A percentile compares a stretch with the other conserved stretches of the same genome.
Evolutionary conservation across 2,797 vertebrate species (phyloP).

Genomic region (Fringilla coelebs): DNA sequence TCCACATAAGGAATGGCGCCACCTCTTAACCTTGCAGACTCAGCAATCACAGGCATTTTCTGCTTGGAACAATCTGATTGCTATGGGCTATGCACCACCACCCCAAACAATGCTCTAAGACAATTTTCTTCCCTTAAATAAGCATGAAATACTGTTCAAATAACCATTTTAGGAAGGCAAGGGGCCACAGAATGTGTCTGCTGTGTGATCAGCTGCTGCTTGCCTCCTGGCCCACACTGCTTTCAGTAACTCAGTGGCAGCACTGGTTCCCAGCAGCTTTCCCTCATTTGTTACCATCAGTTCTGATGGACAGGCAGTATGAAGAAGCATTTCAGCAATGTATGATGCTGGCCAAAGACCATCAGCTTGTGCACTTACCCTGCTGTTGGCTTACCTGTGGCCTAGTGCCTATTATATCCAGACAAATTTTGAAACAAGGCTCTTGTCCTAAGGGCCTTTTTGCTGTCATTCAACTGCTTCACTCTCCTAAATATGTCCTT

Average conservation of each 20-base stretch:
- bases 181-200: neutral
- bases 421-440: neutral
- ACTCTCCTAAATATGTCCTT: neutral
- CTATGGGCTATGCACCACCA: fast-evolving
- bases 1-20: neutral
- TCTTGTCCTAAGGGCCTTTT: neutral
- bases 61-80: neutral
- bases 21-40: neutral
- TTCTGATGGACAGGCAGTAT: neutral
- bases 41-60: neutral
- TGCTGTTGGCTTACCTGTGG: neutral
- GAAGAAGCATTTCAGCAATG: neutral
- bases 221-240: neutral
- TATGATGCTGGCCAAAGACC: neutral
- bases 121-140: neutral
- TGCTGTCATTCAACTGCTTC: neutral
- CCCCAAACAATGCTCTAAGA: neutral
- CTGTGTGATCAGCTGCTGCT: neutral
- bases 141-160: neutral
- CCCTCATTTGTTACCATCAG: neutral
- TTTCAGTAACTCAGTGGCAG: fast-evolving
- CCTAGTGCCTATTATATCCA: neutral
- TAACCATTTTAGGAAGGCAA: neutral
- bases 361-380: neutral
- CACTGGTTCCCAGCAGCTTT: neutral